Base-by-base conservation (phyloP, 2,888 invertebrate genomes). In the Volucella zonaria region DNA sequence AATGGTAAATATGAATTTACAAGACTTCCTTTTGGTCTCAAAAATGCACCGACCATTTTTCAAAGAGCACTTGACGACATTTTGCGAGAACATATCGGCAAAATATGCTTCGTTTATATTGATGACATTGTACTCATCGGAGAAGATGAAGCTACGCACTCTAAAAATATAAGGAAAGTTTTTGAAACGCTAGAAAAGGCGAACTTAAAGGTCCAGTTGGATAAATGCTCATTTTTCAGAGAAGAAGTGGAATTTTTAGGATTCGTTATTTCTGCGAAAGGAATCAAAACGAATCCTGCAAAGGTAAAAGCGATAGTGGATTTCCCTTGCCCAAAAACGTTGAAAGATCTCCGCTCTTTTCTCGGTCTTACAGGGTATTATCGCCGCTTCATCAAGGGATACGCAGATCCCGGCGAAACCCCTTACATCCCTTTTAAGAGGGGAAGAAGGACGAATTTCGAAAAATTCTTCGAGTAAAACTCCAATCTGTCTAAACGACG, bases 101-200 rank as follows among this genome's bases (percentile, higher is more conserved):
- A 43, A 59, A 66, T 38, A 49, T 82, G 86, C 49, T 76, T 68
- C n/a, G 81, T 87, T 6, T 81, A 86, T 59, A 68, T 81, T 11
- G 77, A 86, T 47, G 82, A 81, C 23, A 80, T 82, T 14, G 54
- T 81, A 9, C 56, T 80, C 23, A 75, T 81, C 31, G 62, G 73
- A 8, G 52, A 73, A 43, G 62, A 54, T 10, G 52, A 81, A 23
- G 64, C 74, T 43, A 54, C 67, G 43, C 86, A 86, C 43, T 47
- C 71, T 12, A 9, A 59, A 64, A 64, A 82, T 56, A n/a, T 82
- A 40, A 38, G 42, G 31, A 64, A 61, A 14, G 59, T 78, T 4
- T 86, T 86, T 42, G 23, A 61, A 4, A 70, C 58, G 4, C n/a
- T 52, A 9, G 31, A 15, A 12, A 4, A 38, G 8, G 66, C 74